Evolutionary conservation across 2,797 vertebrate species (phyloP).

Genomic region (Nannoperca obscura): DNA sequence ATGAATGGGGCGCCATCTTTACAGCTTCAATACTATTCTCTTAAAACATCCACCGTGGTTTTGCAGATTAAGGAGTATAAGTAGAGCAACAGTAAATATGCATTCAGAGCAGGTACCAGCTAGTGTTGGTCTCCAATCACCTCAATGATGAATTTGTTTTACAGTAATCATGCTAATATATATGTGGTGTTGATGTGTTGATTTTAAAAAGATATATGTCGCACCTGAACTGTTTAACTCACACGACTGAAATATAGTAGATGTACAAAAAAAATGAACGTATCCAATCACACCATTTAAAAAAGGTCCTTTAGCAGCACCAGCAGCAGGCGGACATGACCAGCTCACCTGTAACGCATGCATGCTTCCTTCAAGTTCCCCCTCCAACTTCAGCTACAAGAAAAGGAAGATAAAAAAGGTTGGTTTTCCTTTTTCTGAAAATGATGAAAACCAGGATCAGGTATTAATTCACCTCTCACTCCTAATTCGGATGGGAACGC

Average conservation of each 20-base stretch:
- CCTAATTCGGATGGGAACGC: slow-evolving; percentile 72
- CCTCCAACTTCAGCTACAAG: slow-evolving; percentile 54
- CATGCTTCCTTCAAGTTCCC: slow-evolving; percentile 46
- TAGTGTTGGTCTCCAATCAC: slow-evolving; percentile 9
- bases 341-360: slow-evolving; percentile 56
- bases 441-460: slow-evolving; percentile 79
- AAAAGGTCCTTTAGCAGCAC: background rate
- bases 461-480: slow-evolving; percentile 75
- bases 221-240: background rate
- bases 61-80: background rate
- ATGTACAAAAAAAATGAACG: background rate
- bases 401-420: slow-evolving; percentile 55
- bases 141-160: background rate
- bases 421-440: slow-evolving; percentile 53
- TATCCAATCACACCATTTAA: background rate
- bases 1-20: background rate
- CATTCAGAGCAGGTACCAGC: slow-evolving; percentile 14
- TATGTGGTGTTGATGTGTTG: slow-evolving; percentile 4
- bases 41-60: no score
- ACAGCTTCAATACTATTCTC: background rate
- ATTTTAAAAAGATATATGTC: background rate
- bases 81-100: background rate
- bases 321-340: slow-evolving; percentile 18
- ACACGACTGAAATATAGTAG: background rate
- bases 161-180: background rate